Conservation (phyloP, 2,888 invertebrate species). For the Tipula confusa region DNA sequence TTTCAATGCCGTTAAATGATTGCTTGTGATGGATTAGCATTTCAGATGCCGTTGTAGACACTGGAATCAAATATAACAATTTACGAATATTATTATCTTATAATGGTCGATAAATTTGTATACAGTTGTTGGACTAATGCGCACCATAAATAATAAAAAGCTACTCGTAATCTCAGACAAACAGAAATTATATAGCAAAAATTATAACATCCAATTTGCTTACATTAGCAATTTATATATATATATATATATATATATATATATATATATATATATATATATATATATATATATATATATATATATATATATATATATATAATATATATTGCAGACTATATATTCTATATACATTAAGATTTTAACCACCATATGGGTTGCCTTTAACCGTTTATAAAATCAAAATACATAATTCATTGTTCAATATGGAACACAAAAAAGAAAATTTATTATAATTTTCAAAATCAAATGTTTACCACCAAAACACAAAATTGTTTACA, state of each 20-base stretch:
- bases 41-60: neutral
- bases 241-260: neutral
- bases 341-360: neutral
- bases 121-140: neutral
- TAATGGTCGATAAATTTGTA: neutral
- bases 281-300: neutral
- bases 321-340: neutral
- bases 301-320: neutral
- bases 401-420: neutral
- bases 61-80: neutral
- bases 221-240: neutral
- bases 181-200: neutral
- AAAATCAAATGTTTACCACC: neutral
- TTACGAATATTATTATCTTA: neutral
- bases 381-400: neutral
- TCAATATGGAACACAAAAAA: neutral
- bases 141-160: neutral
- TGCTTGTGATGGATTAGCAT: neutral
- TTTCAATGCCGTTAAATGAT: neutral
- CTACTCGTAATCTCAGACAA: neutral
- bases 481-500: neutral
- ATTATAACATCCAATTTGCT: neutral
- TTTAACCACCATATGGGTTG: neutral
- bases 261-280: neutral
- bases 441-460: neutral